Evolutionary conservation across 2,888 invertebrate species (phyloP).

Genomic region (Argyresthia albistria): DNA sequence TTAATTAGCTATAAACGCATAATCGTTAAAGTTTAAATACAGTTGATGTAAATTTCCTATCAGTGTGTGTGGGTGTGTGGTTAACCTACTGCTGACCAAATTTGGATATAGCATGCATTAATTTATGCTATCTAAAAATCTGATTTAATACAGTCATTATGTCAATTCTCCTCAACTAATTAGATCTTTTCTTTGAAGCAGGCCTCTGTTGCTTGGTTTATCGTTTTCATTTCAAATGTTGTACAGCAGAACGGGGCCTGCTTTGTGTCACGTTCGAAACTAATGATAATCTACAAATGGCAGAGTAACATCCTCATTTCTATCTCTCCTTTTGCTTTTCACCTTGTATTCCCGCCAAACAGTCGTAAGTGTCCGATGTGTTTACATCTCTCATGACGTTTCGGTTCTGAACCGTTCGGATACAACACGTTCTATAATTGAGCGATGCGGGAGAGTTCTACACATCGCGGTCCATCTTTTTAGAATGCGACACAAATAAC

Average conservation of each 20-base stretch:
- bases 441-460: conserved; percentile 71
- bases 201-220: neutral
- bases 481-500: conserved; percentile 72
- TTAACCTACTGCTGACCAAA: conserved; percentile 3
- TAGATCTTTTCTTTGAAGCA: neutral
- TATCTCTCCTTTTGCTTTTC: conserved; percentile 28
- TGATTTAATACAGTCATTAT: neutral
- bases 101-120: neutral
- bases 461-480: conserved; percentile 71
- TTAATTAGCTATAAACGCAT: no score
- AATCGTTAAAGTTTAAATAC: no score
- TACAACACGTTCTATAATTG: conserved; percentile 66
- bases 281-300: conserved; percentile 39
- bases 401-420: conserved; percentile 42
- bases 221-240: neutral
- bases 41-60: no score
- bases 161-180: neutral
- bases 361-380: conserved; percentile 31
- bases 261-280: conserved; percentile 4
- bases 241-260: neutral
- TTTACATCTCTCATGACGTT: conserved; percentile 34
- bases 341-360: conserved; percentile 19
- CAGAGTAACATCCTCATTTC: conserved; percentile 33
- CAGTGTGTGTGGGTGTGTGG: conserved; percentile 2
- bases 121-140: neutral